Evolutionary conservation across 2,797 vertebrate genomes (phyloP).

Genomic region (Pyrocephalus nanus): DNA sequence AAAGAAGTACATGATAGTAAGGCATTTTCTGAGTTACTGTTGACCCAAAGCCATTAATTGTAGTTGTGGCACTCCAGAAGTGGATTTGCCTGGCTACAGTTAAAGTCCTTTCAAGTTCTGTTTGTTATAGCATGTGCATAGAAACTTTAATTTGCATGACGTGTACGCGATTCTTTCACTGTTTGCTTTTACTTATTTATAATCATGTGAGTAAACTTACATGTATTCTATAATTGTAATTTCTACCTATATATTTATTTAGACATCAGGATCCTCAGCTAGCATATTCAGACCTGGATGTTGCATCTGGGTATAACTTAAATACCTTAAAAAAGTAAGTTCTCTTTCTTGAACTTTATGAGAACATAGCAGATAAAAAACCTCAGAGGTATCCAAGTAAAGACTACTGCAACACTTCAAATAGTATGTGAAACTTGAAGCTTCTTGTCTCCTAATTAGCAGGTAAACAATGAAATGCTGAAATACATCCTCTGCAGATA

Average conservation of each 20-base stretch:
- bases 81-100: not conserved
- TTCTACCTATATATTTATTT: not conserved
- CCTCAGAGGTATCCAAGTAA: not conserved
- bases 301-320: not conserved
- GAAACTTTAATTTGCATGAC: not conserved
- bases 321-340: not conserved
- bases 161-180: not conserved
- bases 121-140: not conserved
- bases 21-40: not conserved
- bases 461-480: not conserved
- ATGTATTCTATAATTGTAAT: not conserved
- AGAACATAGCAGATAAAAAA: not conserved
- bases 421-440: not conserved
- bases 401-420: not conserved
- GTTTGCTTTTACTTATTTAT: not conserved
- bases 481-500: not conserved
- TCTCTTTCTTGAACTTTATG: not conserved
- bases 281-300: not conserved
- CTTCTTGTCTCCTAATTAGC: not conserved
- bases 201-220: not conserved
- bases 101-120: not conserved
- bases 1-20: not conserved
- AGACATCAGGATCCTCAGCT: not conserved
- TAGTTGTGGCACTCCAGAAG: not conserved
- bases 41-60: not conserved